Evolutionary conservation across 2,888 invertebrate species (phyloP), one percentile per base, ranked within the genome.

Genomic region (Hymenopus coronatus): DNA sequence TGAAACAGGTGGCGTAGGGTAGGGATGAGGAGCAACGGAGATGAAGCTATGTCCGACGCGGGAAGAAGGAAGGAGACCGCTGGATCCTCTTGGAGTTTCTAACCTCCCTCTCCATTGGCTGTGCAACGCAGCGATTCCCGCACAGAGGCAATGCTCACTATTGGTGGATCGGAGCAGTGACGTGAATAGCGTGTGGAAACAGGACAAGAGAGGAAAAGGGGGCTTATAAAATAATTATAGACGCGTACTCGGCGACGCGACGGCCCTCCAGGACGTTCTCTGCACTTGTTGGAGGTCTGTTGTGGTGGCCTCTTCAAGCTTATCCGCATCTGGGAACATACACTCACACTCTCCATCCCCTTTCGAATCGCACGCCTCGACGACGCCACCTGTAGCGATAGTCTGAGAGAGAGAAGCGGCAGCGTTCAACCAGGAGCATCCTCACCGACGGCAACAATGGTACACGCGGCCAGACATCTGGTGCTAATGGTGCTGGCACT

Each of bases 401-500:
- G 30, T 30, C 82, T 81, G 20, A 28, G 81, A 81, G 81, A 81
- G 70, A 82, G 81, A 82, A 46, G 40, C 8, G 20, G 28, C 70
- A 20, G 28, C 25, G 8, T 33, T 33, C 33, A 33, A 33, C 33
- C 33, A 33, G 40, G 40, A 40, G 28, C 28, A 82, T 14, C 82
- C 46, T 20, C 70, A 82, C 20, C 88, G 25, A n/a, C 54, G 27
- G 83, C 15, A 8, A 81, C 88, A 82, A 84, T 87, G 81, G 84
- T 82, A n/a, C 84, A 84, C 33, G 86, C 87, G 28, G 82, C 88
- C 14, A 83, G 89, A 33, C 90, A 89, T 27, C 84, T 90, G 81
- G 88, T 89, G 81, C 70, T 89, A 28, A 70, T 93, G 91, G 92
- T 92, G 90, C 92, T 93, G 91, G 92, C 93, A 92, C 92, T 93